These are phyloP conservation scores for Enteromius trimaculatus DNA, from an alignment of 2,797 vertebrate species.

Conservation along the genomic window DNA sequence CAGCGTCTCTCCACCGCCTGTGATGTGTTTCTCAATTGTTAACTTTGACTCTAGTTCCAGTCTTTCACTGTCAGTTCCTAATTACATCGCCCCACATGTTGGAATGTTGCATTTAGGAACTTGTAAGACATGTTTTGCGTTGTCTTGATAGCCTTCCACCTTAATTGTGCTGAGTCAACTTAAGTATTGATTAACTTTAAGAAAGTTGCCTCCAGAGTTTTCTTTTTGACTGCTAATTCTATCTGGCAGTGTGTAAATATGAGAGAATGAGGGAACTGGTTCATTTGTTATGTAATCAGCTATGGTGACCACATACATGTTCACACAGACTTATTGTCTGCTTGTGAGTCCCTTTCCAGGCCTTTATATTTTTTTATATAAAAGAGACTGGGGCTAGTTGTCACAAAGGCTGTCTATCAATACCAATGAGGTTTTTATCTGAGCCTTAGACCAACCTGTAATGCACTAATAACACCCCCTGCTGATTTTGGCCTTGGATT, in stretches of 20 bases:
- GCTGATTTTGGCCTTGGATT: conserved; percentile 17
- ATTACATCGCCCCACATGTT: background rate
- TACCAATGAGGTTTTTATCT: background rate
- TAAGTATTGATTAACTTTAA: background rate
- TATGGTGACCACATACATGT: background rate
- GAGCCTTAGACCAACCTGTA: background rate
- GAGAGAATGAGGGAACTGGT: background rate
- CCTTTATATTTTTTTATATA: background rate
- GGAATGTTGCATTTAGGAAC: background rate
- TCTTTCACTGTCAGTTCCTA: background rate
- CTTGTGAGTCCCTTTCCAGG: background rate
- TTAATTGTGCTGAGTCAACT: background rate
- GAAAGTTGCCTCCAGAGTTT: background rate
- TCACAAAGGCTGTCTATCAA: background rate
- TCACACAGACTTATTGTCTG: background rate
- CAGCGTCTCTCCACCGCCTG: background rate
- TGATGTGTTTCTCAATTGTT: background rate
- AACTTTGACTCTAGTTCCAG: background rate
- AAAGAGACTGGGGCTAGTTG: background rate
- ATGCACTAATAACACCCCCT: conserved; percentile 13
- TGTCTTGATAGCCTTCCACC: background rate
- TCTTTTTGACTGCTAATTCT: conserved; percentile 3
- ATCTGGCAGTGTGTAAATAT: background rate
- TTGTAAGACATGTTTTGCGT: background rate
- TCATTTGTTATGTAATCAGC: conserved; percentile 9